A percentile compares a stretch with the other conserved stretches of the same genome.
Conservation (phyloP, 2,113 vertebrate species). For the Oreochromis niloticus region DNA sequence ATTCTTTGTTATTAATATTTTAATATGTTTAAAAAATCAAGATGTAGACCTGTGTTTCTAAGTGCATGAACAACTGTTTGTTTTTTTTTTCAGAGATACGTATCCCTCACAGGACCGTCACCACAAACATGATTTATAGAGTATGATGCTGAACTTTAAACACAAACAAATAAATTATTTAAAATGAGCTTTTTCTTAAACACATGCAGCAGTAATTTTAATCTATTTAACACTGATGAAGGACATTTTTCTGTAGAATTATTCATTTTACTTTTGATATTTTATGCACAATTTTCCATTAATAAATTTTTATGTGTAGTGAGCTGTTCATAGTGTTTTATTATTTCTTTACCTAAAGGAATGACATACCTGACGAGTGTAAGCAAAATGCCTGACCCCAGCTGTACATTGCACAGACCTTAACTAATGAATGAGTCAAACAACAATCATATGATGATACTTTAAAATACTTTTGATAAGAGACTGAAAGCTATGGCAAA, state of each 20-base stretch:
- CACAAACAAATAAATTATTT: not conserved
- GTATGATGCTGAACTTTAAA: not conserved
- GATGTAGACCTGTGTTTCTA: not conserved
- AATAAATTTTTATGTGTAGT: not conserved
- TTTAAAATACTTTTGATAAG: not conserved
- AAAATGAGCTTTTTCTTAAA: not conserved
- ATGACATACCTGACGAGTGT: not conserved
- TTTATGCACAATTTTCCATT: not conserved
- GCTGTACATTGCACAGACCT: not conserved
- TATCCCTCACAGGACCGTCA: not conserved
- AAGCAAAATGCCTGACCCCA: not conserved
- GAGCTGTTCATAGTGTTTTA: not conserved
- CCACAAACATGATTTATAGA: not conserved
- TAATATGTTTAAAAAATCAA: not conserved
- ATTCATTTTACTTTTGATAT: not conserved
- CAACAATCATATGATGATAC: not conserved
- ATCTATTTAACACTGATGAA: not conserved
- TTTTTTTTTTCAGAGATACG: accelerated
- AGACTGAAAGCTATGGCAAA: not conserved
- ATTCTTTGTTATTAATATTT: not conserved
- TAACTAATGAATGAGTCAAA: not conserved
- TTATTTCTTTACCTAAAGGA: not conserved
- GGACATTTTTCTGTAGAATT: not conserved
- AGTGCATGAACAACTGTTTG: not conserved
- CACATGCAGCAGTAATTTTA: not conserved